phyloP scores from a whole-genome alignment of 1,140 invertebrate genomes.

The Drosophila malerkotliana region DNA sequence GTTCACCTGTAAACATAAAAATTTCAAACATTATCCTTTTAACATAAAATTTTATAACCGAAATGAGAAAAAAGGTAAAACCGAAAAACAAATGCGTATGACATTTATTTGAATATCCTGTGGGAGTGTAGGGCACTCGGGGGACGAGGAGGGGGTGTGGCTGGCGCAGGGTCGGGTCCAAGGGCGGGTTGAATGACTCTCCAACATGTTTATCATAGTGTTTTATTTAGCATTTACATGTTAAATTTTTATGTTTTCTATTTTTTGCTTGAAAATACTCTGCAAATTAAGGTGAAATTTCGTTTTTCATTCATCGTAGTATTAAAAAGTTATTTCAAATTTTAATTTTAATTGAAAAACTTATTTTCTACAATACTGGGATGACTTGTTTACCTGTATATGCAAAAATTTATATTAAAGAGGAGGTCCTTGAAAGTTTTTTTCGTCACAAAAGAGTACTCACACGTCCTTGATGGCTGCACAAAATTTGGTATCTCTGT shows the following conservation, averaged over 20 bases:
- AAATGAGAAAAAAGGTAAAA: constrained; percentile 55
- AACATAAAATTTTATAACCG: constrained; percentile 81
- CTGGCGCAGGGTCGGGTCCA: constrained; percentile 10
- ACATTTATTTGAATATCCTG: constrained; percentile 82
- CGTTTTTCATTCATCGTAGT: no score
- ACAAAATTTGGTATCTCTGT: background rate
- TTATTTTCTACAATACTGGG: background rate
- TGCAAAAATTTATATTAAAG: no score
- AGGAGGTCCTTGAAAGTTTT: no score
- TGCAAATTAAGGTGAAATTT: constrained; percentile 3
- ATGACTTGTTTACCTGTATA: no score
- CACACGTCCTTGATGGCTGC: background rate
- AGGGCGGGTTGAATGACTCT: constrained; percentile 30
- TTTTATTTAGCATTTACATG: constrained; percentile 74
- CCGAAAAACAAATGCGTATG: constrained; percentile 80
- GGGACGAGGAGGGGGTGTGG: background rate
- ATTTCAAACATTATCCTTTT: constrained; percentile 81
- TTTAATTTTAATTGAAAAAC: background rate
- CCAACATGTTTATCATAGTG: constrained; percentile 78
- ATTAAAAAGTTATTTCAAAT: background rate
- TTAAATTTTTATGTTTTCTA: constrained; percentile 35
- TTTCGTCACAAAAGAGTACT: background rate
- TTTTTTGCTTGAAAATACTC: constrained; percentile 38
- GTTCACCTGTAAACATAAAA: constrained; percentile 81
- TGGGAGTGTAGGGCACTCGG: constrained; percentile 55